These are phyloP conservation scores for Progne subis DNA, from an alignment of 2,113 vertebrate genomes.

Conservation along the genomic window DNA sequence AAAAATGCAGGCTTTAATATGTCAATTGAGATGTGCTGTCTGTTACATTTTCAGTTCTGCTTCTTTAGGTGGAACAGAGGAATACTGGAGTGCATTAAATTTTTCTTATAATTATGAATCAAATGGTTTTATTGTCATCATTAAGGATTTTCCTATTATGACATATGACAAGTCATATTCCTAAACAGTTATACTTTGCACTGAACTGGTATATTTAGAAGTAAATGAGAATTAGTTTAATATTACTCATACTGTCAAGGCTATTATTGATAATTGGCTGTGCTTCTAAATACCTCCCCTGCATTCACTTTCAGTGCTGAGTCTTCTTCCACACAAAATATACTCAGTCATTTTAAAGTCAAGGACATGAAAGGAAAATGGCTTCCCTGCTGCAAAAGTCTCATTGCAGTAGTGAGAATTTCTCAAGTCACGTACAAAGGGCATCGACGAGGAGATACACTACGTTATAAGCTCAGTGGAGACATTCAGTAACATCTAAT, in stretches of 20 bases:
- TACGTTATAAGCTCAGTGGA: conserved; percentile 27
- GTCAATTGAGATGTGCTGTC: conserved; percentile 15
- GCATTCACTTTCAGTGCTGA: conserved; percentile 8
- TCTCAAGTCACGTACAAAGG: conserved; percentile 49
- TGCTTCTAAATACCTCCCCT: conserved; percentile 51
- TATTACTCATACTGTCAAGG: conserved; percentile 25
- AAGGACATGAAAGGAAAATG: conserved; percentile 78
- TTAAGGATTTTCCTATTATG: conserved; percentile 40
- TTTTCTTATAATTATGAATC: conserved; percentile 59
- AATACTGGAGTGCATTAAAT: conserved; percentile 33
- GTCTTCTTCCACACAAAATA: conserved; percentile 31
- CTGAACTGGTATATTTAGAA: conserved; percentile 53
- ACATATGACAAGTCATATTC: conserved; percentile 41
- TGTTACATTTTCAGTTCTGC: conserved; percentile 16
- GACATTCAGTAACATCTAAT: conserved; percentile 20
- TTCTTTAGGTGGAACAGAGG: conserved; percentile 21
- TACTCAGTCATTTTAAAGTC: conserved; percentile 70
- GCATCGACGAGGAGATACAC: neutral
- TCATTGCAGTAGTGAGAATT: conserved; percentile 59
- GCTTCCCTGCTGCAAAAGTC: conserved; percentile 71
- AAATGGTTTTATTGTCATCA: conserved; percentile 50
- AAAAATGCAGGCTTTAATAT: conserved; percentile 31
- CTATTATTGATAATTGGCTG: conserved; percentile 40
- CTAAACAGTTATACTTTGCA: conserved; percentile 35
- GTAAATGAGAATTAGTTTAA: conserved; percentile 46